Percentiles rank a stretch among this genome's conserved stretches.
Evolutionary conservation across 2,797 vertebrate species (phyloP).

Genomic region (Microchirus variegatus): DNA sequence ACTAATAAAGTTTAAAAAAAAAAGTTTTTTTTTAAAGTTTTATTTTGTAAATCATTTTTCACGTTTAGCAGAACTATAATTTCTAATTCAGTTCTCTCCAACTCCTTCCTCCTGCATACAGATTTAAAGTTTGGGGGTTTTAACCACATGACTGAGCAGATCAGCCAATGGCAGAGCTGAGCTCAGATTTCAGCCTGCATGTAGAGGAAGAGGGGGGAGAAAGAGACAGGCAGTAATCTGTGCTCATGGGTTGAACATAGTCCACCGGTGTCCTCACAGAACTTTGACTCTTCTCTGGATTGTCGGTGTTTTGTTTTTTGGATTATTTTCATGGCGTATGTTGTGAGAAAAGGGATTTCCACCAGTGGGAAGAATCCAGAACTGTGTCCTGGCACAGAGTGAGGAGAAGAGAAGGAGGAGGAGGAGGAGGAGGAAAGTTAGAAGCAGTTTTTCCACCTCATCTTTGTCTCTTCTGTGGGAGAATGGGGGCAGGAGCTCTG

Average conservation of each 20-base stretch:
- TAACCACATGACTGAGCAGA: slow-evolving; percentile 76
- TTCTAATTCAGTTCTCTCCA: neutral
- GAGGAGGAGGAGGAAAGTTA: slow-evolving; percentile 55
- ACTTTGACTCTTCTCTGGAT: slow-evolving; percentile 22
- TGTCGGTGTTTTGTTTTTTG: slow-evolving; percentile 18
- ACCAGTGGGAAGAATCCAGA: slow-evolving; percentile 35
- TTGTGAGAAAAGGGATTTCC: slow-evolving; percentile 23
- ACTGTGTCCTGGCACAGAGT: slow-evolving; percentile 46
- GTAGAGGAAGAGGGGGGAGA: slow-evolving; percentile 68
- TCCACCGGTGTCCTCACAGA: slow-evolving; percentile 33
- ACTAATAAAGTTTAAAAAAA: too few relatives aligned
- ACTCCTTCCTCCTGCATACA: slow-evolving; percentile 19
- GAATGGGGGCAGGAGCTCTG: slow-evolving; percentile 93
- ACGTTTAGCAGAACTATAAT: too few relatives aligned
- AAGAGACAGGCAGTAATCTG: slow-evolving; percentile 58
- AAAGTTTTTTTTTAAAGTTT: too few relatives aligned
- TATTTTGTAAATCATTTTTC: too few relatives aligned
- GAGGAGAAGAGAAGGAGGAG: slow-evolving; percentile 45
- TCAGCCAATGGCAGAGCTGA: slow-evolving; percentile 72
- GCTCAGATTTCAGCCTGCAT: slow-evolving; percentile 84
- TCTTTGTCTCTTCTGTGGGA: slow-evolving; percentile 69
- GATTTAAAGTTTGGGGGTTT: slow-evolving; percentile 70
- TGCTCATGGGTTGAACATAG: slow-evolving; percentile 38
- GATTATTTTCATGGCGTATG: slow-evolving; percentile 39
- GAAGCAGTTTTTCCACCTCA: slow-evolving; percentile 58